These are phyloP conservation scores for Lethenteron reissneri DNA, from an alignment of 2,113 vertebrate genomes.

Conservation along the genomic window DNA sequence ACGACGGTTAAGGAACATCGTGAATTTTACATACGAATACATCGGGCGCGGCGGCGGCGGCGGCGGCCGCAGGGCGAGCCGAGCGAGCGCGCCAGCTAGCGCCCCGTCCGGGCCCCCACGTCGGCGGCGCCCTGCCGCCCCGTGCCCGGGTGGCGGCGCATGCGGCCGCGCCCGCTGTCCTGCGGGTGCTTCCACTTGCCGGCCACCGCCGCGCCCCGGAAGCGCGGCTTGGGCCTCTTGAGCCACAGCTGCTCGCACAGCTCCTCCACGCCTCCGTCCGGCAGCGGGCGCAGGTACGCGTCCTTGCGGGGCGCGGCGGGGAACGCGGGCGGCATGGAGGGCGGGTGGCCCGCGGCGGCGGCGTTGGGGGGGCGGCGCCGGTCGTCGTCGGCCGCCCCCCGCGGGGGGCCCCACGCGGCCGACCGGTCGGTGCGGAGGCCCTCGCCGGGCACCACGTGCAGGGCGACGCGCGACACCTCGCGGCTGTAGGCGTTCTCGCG, in stretches of 20 bases:
- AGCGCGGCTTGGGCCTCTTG: slow-evolving; percentile 39
- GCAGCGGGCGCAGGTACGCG: slow-evolving; percentile 69
- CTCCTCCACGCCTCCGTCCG: slow-evolving; percentile 68
- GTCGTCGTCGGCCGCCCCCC: too few relatives aligned
- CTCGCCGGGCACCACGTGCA: slow-evolving; percentile 25
- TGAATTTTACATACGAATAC: too few relatives aligned
- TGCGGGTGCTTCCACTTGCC: slow-evolving; percentile 90
- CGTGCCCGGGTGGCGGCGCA: slow-evolving; percentile 50
- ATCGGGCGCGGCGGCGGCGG: too few relatives aligned
- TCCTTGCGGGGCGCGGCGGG: slow-evolving; percentile 48
- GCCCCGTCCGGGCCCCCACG: too few relatives aligned
- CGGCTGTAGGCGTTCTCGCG: slow-evolving; percentile 70
- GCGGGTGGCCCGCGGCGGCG: too few relatives aligned
- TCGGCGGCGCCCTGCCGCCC: slow-evolving; percentile 7
- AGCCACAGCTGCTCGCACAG: slow-evolving; percentile 90
- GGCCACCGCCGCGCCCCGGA: slow-evolving; percentile 26
- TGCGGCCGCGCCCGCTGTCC: slow-evolving; percentile 77
- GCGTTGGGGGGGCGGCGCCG: too few relatives aligned
- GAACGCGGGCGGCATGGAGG: slow-evolving; percentile 8
- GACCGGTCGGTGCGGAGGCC: too few relatives aligned
- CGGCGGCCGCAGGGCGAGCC: too few relatives aligned
- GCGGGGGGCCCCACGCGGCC: too few relatives aligned
- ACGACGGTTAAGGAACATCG: too few relatives aligned
- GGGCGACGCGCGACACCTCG: slow-evolving; percentile 42
- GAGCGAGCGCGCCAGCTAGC: too few relatives aligned